Evolutionary conservation across 2,797 vertebrate species (phyloP), one percentile per base, ranked within the genome.

Genomic region (Melanotaenia nigrans): DNA sequence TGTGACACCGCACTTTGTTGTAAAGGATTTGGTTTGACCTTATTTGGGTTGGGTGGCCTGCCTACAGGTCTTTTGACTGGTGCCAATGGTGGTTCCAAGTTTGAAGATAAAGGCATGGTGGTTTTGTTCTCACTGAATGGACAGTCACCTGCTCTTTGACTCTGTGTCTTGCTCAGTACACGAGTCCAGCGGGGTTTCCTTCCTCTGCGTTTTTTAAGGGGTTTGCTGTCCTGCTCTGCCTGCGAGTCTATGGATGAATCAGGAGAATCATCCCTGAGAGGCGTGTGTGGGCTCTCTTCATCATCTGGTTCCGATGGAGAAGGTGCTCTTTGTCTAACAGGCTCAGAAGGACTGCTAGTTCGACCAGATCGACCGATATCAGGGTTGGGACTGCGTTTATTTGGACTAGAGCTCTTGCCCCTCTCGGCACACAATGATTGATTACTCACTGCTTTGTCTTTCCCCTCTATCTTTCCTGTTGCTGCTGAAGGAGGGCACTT

Each of bases 161-260:
- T 72, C 20, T 81, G 88, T 0, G 51, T 49, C 68, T 96, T 95
- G 42, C 92, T 94, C 82, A 97, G 93, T 24, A 95, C 90, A 79
- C 96, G 97, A 61, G 95, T 95, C 96, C 97, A 99, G 3, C 96
- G 94, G 8, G 96, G 96, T 76, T 97, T 97, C 84, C 96, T 94
- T 70, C 97, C 97, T 90, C 97, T 96, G 35, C 97, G 95, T 80
- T 98, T 99, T 92, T 98, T 99, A 22, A 99, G 87, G 33, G 96
- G 96, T 85, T 97, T 99, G 28, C 94, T 94, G 76, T 97, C 94
- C 83, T 95, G 95, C 73, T 95, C 95, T 60, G 87, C 68, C 2
- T 90, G 90, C 11, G 95, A 95, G 61, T 92, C 92, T 32, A 92
- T 59, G 20, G 93, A 95, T 61, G 85, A 90, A 83, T 93, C 89